phyloP scores from a whole-genome alignment of 2,113 vertebrate genomes.

The Leptodactylus fuscus region DNA sequence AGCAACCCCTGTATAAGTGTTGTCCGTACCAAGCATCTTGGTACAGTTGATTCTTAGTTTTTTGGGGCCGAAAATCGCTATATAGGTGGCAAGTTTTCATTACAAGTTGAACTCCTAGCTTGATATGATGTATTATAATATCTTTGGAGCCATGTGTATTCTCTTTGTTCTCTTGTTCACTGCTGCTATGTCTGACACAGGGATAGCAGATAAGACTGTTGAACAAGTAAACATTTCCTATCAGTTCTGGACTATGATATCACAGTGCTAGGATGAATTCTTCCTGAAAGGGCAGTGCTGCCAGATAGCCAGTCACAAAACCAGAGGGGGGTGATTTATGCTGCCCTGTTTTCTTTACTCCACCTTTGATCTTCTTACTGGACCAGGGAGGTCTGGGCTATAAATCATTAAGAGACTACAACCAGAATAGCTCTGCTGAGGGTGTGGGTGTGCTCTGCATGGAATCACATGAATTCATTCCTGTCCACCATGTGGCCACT shows the following conservation, averaged over 20 bases:
- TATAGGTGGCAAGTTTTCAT: no score
- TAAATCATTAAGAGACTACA: conserved; percentile 48
- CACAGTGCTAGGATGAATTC: conserved; percentile 12
- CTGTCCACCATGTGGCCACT: no score
- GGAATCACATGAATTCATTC: no score
- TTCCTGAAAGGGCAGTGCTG: conserved; percentile 39
- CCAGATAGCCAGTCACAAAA: conserved; percentile 36
- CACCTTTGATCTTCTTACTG: conserved; percentile 58
- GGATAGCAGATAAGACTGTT: conserved; percentile 50
- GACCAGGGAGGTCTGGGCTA: conserved; percentile 22
- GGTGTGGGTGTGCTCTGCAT: no score
- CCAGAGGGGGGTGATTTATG: conserved; percentile 53
- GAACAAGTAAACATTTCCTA: conserved; percentile 56
- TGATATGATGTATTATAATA: neutral
- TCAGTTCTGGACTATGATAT: conserved; percentile 45
- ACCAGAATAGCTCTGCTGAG: neutral
- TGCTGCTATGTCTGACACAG: conserved; percentile 40
- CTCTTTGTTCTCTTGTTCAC: conserved; percentile 26
- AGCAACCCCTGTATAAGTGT: no score
- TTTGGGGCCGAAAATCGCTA: no score
- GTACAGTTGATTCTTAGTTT: no score
- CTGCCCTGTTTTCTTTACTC: conserved; percentile 32
- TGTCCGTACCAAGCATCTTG: no score
- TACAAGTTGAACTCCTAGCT: no score
- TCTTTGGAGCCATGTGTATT: neutral